These are phyloP conservation scores for Pongo pygmaeus DNA, from an alignment of 2,113 vertebrate genomes.

Conservation along the genomic window DNA sequence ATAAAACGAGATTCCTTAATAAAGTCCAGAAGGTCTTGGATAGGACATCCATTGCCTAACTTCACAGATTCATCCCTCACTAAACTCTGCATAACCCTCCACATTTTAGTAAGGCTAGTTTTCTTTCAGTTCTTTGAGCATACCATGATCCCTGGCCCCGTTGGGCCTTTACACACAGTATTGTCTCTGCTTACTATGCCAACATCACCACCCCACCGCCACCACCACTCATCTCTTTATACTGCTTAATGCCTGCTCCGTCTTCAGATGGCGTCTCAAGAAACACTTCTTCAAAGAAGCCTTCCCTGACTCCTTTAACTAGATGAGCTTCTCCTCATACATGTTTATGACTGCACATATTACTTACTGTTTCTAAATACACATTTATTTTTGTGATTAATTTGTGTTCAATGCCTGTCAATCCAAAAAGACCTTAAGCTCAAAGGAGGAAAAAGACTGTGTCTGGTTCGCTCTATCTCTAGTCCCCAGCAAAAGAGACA, in stretches of 20 bases:
- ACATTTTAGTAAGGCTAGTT: neutral
- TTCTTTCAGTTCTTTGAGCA: neutral
- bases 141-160: neutral
- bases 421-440: slow-evolving; percentile 17
- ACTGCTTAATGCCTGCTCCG: neutral
- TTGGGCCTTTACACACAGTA: neutral
- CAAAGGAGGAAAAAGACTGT: neutral
- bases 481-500: neutral
- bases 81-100: neutral
- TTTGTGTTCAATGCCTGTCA: neutral
- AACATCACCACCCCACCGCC: neutral
- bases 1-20: slow-evolving; percentile 21
- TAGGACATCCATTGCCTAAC: neutral
- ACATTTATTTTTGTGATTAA: neutral
- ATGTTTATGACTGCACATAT: neutral
- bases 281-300: neutral
- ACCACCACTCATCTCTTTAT: neutral
- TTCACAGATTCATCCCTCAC: neutral
- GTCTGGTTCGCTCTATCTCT: neutral
- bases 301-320: neutral
- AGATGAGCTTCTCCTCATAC: neutral
- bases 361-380: neutral
- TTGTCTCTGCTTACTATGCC: neutral
- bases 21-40: neutral
- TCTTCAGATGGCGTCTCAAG: neutral